Base-by-base conservation (phyloP, 2,797 vertebrate genomes). In the Dromococcyx pavoninus region DNA sequence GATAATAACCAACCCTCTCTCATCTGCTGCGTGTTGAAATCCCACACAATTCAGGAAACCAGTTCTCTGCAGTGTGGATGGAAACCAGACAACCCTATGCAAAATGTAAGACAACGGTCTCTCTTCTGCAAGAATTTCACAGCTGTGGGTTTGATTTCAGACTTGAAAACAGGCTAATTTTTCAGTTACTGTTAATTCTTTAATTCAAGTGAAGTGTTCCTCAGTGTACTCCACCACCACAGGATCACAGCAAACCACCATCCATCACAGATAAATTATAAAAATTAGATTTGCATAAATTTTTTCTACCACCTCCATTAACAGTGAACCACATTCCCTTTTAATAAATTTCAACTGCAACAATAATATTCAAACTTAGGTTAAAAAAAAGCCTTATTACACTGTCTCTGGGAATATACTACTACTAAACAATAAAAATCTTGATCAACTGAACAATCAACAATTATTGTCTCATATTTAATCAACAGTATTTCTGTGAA, bases 1-100 rank as follows among this genome's bases (percentile, higher is more conserved):
- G 89, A 71, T 58, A 91, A 93, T 74, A 93, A 95, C 61, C 82
- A 80, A 30, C 60, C 37, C 33, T 74, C 67, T 51, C 73, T 94
- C 86, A 86, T 92, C 87, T 89, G 75, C 79, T 74, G 56, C 48
- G 5, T 24, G 28, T 32, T 71, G 72, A 88, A 95, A 91, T 35
- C 73, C 57, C 89, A 51, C 44, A 71, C 43, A 54, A 1, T 58
- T 88, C 60, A 57, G 53, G 74, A 89, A 53, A 89, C 8, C 27
- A 23, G 48, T 75, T 88, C 67, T 79, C 73, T 41, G 51, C 19
- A 18, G 8, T 41, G 27, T 33, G 41, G 50, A 50, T 89, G 57
- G 86, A 95, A 95, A 89, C 58, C 23, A 64, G 62, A 32, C 39
- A 67, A 62, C 37, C 22, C 19, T 23, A 9, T 9, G 25, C 35